Base-by-base conservation (phyloP, 2,113 vertebrate genomes). In the Oncorhynchus nerka region DNA sequence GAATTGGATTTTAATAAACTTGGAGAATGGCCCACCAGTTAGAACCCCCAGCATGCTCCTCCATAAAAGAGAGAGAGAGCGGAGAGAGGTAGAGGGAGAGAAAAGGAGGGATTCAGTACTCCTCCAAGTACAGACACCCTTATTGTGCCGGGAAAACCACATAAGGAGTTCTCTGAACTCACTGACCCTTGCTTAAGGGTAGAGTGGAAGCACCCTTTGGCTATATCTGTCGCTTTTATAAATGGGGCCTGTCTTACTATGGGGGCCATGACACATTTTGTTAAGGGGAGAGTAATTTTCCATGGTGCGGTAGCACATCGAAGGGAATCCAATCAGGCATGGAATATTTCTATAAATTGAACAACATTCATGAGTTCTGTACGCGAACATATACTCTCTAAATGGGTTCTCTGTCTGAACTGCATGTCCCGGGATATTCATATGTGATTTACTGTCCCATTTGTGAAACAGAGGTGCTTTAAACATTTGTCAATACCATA, bases 291-390 rank as follows among this genome's bases (percentile, higher is more conserved):
- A 6, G 20, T 11, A 34, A 59, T 69, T 59, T 75, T 13, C 11
- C 28, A 34, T 13, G 19, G 16, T 51, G 45, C 5, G 8, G 24
- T 34, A 15, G 32, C 66, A 24, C 66, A 26, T n/a, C 5, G 49
- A 20, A 65, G 45, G 45, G 22, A 32, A 68, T 28, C 74, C 30
- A 69, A 59, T 75, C 74, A 69, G 9, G 45, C 48, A 16, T 24
- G 4, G 48, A 70, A 51, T 70, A 51, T 70, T 70, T 70, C n/a
- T 26, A 49, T n/a, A 70, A 70, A 26, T 26, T 70, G 39, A 70
- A 28, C 34, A 55, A 70, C 48, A 70, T 51, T 70, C 13, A 70
- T 70, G 69, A 7, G 68, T 20, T 11, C 5, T 51, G 48, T 55
- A 70, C 1, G 15, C 5, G 16, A 55, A 55, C 51, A 55, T 69